Evolutionary conservation across 2,113 vertebrate genomes (phyloP).

Genomic region (Myotis lucifugus): DNA sequence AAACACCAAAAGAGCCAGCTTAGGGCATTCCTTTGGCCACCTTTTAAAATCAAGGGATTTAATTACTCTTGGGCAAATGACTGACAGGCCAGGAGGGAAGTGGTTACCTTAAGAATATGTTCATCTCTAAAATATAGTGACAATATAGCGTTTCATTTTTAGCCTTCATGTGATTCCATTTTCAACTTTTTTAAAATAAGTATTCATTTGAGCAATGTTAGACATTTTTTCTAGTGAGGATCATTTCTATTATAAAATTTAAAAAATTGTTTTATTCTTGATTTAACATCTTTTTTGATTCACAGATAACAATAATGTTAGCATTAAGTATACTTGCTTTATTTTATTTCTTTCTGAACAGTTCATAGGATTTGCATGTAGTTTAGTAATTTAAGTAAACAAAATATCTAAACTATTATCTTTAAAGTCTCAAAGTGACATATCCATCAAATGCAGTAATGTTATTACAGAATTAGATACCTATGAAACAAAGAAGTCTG

Average conservation of each 20-base stretch:
- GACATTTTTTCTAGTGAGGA: neutral
- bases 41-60: conserved; percentile 38
- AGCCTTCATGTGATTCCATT: neutral
- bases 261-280: neutral
- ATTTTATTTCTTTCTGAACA: neutral
- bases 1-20: neutral
- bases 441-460: neutral
- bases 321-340: neutral
- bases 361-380: neutral
- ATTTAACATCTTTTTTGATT: neutral
- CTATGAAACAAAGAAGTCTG: neutral
- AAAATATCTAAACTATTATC: neutral
- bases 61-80: neutral
- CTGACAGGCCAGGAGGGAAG: neutral
- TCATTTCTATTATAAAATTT: neutral
- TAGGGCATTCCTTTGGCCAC: neutral
- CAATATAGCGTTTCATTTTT: neutral
- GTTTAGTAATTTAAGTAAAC: neutral
- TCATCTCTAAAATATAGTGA: neutral
- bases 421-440: neutral
- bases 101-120: neutral
- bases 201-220: neutral
- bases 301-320: neutral
- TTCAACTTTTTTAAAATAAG: neutral
- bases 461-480: neutral